Evolutionary conservation across 2,797 vertebrate species (phyloP), one percentile per base, ranked within the genome.

Genomic region (Chelon auratus): DNA sequence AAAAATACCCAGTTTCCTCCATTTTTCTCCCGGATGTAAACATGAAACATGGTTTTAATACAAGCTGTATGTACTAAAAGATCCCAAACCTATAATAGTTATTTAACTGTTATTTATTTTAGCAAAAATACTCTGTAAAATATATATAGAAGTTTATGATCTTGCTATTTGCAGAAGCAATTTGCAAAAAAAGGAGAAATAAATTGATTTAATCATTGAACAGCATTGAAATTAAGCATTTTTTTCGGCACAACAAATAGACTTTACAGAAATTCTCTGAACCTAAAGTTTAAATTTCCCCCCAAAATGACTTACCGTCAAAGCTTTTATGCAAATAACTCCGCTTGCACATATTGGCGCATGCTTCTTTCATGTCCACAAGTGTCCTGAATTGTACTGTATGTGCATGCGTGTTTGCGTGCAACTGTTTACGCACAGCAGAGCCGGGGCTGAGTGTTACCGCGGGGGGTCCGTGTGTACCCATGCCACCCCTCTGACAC

Each of bases 401-500:
- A 60, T 52, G 93, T 95, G 8, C 93, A 18, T 52, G 55, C 33
- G 7, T 76, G 30, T 72, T 52, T 77, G 61, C 71, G 45, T 79
- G 36, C 64, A 74, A 82, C 85, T 80, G 76, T 54, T 74, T 72
- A 42, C 67, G 62, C 81, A 85, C 71, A 86, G 77, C 79, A 83
- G 79, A 88, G 85, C 39, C 48, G 65, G 78, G 78, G 3, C 26
- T n/a, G 43, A 62, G 74, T 64, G 50, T 52, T 82, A 56, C 67
- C 42, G 61, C 67, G 65, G 83, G 87, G 85, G 88, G 88, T 84
- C 82, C 50, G 1, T 68, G 80, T 62, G 82, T 71, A 79, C 80
- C 89, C 85, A 64, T 88, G 79, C 88, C 89, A 91, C 85, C 91
- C 77, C 87, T 92, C 86, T 92, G 89, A 93, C 92, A 93, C 93